These are phyloP conservation scores for Erebia ligea DNA, from an alignment of 2,888 invertebrate species.

Conservation along the genomic window DNA sequence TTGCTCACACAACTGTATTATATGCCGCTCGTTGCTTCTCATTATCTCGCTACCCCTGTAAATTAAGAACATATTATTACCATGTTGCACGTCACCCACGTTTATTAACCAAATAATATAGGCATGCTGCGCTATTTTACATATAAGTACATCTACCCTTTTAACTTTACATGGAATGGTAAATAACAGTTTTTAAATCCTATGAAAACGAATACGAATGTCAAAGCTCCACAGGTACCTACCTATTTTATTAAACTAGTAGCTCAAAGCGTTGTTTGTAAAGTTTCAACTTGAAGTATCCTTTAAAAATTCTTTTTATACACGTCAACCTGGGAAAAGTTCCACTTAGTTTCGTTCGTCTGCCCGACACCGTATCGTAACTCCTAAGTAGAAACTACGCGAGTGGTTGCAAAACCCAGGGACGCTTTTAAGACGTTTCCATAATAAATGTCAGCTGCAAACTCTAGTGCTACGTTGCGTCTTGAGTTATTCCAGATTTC, in stretches of 20 bases:
- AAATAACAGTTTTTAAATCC: constrained; percentile 1
- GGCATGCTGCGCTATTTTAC: constrained; percentile 7
- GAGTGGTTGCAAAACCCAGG: constrained; percentile 69
- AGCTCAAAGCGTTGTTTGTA: constrained; percentile 52
- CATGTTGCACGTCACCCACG: constrained; percentile 35
- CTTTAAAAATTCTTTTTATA: constrained; percentile 77
- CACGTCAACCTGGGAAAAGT: constrained; percentile 73
- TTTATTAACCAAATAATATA: constrained; percentile 24
- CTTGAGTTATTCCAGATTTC: constrained; percentile 29
- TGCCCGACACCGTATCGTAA: constrained; percentile 55
- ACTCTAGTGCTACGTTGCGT: constrained; percentile 43
- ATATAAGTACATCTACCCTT: neutral
- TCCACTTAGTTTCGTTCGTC: constrained; percentile 74
- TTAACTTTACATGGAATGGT: neutral
- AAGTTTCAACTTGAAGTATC: constrained; percentile 62
- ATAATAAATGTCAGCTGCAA: constrained; percentile 62
- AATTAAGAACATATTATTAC: constrained; percentile 60
- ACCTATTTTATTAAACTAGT: constrained; percentile 16
- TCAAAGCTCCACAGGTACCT: constrained; percentile 7
- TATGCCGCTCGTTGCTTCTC: constrained; percentile 57
- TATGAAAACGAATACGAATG: constrained; percentile 13
- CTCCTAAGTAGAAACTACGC: constrained; percentile 71
- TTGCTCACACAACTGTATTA: constrained; percentile 61
- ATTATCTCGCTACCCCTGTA: constrained; percentile 61
- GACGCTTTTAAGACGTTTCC: constrained; percentile 70